phyloP scores from a whole-genome alignment of 2,113 vertebrate species.

The Conger conger region DNA sequence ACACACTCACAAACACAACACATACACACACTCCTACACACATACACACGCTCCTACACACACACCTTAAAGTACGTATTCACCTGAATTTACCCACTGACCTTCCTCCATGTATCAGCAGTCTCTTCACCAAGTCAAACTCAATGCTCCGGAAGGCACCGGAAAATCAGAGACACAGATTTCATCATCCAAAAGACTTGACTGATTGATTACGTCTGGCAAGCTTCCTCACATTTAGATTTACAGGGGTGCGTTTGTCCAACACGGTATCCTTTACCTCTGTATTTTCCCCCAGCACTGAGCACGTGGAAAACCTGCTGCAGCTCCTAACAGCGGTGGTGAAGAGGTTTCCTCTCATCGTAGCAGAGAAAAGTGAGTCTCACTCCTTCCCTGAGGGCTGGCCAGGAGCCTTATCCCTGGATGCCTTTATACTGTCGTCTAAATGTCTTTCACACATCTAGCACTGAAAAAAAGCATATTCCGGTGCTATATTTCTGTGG shows the following conservation, averaged over 20 bases:
- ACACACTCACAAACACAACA: not conserved
- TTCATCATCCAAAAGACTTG: not conserved
- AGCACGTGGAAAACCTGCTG: constrained; percentile 89
- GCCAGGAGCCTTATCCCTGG: too few relatives aligned
- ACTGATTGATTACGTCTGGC: not conserved
- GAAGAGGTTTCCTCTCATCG: constrained; percentile 93
- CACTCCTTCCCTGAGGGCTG: not conserved
- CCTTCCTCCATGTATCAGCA: too few relatives aligned
- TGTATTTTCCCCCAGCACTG: constrained; percentile 71
- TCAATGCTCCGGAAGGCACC: not conserved
- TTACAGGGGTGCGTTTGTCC: not conserved
- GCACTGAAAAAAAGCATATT: too few relatives aligned
- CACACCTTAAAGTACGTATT: not conserved
- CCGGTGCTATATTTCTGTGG: too few relatives aligned
- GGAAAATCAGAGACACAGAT: not conserved
- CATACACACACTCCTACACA: not conserved
- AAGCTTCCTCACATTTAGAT: not conserved
- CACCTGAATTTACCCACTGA: not conserved
- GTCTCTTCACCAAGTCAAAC: not conserved
- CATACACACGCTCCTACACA: not conserved
- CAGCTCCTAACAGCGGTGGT: constrained; percentile 91
- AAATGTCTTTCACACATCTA: too few relatives aligned
- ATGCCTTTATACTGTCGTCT: not conserved
- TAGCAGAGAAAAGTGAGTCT: constrained; percentile 85
- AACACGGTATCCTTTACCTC: not conserved